Conservation (phyloP, 64 coral and sea anemone genomes). For the Astreopora myriophthalma region DNA sequence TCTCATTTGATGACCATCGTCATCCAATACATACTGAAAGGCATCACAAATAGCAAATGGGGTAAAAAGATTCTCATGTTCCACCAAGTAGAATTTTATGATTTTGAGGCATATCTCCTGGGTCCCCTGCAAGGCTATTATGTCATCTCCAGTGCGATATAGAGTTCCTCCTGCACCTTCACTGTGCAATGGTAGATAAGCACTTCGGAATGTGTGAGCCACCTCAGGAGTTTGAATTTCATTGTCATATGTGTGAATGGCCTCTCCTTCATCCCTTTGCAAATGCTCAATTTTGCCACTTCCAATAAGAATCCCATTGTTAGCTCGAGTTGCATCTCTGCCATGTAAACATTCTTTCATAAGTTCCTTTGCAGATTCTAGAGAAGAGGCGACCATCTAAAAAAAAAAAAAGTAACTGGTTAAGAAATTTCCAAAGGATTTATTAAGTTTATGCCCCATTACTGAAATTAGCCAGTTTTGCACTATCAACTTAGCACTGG, state of each 20-base stretch:
- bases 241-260: not conserved
- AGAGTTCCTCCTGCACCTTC: conserved; percentile 9
- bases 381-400: conserved; percentile 7
- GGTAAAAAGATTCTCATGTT: not conserved
- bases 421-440: not conserved
- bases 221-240: conserved; percentile 8
- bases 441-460: too few relatives aligned
- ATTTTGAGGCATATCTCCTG: conserved; percentile 2
- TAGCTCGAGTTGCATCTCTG: not conserved
- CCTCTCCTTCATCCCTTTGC: not conserved
- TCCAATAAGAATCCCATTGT: not conserved
- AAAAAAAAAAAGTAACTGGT: not conserved
- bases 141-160: not conserved
- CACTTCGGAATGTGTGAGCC: not conserved
- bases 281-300: not conserved
- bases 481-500: too few relatives aligned
- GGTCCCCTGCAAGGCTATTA: not conserved
- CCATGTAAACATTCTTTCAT: not conserved
- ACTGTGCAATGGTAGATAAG: not conserved
- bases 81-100: conserved; percentile 1
- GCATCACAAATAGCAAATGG: not conserved
- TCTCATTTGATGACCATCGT: not conserved
- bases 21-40: not conserved
- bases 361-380: not conserved
- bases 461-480: too few relatives aligned